These are phyloP conservation scores for Parotia lawesii DNA, from an alignment of 2,113 vertebrate species.

Conservation along the genomic window DNA sequence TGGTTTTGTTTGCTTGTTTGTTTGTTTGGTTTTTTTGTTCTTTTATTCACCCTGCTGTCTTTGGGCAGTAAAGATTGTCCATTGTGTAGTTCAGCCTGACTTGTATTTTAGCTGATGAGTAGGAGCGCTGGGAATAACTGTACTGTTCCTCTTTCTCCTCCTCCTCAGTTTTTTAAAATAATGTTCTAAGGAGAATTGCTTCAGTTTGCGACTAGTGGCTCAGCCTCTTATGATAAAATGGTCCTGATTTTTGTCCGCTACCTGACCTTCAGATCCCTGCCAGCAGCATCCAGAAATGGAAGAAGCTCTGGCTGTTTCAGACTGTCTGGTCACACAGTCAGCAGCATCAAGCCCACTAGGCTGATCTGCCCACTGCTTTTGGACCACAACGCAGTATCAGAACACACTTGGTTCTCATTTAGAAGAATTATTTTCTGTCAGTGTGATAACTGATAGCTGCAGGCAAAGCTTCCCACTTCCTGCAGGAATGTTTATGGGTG, in stretches of 20 bases:
- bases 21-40: not conserved
- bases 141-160: not conserved
- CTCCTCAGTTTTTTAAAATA: not conserved
- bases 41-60: not conserved
- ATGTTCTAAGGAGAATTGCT: not conserved
- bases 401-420: not conserved
- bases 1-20: not conserved
- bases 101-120: not conserved
- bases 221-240: not conserved
- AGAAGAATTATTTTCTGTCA: not conserved
- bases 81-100: not conserved
- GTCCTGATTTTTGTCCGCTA: not conserved
- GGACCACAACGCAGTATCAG: not conserved
- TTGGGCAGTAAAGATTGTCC: not conserved
- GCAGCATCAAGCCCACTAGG: not conserved
- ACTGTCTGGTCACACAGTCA: not conserved
- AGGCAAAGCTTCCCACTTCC: not conserved
- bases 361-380: not conserved
- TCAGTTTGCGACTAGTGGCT: not conserved
- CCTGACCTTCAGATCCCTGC: not conserved
- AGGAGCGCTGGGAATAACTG: not conserved
- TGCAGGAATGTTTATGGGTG: not conserved
- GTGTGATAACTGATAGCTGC: not conserved
- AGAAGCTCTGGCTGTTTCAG: not conserved
- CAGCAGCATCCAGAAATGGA: not conserved